These are phyloP conservation scores for Marcusenius ussheri DNA, from an alignment of 2,113 vertebrate species.

Conservation along the genomic window DNA sequence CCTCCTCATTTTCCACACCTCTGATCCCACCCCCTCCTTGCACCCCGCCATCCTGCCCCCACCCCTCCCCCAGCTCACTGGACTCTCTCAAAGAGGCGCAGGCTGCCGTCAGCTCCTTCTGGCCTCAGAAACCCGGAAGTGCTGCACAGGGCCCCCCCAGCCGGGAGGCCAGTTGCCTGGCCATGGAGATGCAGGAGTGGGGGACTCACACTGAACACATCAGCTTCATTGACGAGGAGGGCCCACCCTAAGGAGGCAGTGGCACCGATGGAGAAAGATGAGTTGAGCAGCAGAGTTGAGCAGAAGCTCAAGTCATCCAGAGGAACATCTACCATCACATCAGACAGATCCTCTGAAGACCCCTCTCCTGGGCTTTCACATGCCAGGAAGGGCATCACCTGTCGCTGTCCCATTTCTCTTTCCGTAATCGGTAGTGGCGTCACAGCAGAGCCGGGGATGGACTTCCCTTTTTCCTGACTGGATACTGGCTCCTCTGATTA, in stretches of 20 bases:
- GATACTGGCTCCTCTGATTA: not conserved
- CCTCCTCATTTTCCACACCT: conserved; percentile 28
- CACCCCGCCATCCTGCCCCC: conserved; percentile 25
- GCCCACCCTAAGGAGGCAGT: conserved; percentile 42
- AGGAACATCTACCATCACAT: not conserved
- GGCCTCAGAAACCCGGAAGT: conserved; percentile 36
- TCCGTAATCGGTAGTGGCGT: not conserved
- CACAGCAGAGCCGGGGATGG: not conserved
- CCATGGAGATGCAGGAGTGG: conserved; percentile 65
- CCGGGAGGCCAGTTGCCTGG: conserved; percentile 36
- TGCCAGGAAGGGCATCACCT: conserved; percentile 1
- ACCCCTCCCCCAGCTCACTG: conserved; percentile 43
- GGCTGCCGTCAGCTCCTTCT: conserved; percentile 19
- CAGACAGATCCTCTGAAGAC: not conserved
- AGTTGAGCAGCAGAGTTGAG: not conserved
- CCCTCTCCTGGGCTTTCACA: not conserved
- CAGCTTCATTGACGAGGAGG: conserved; percentile 70
- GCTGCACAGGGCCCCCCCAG: conserved; percentile 15
- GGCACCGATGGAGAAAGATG: not conserved
- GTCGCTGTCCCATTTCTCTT: conserved; percentile 9
- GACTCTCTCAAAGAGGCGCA: conserved; percentile 35
- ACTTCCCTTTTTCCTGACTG: not conserved
- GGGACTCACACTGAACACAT: conserved; percentile 51
- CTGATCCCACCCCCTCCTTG: not conserved
- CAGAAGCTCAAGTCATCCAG: conserved; percentile 23